Evolutionary conservation across 1,140 invertebrate genomes (phyloP).

Genomic region (Magallana gigas): DNA sequence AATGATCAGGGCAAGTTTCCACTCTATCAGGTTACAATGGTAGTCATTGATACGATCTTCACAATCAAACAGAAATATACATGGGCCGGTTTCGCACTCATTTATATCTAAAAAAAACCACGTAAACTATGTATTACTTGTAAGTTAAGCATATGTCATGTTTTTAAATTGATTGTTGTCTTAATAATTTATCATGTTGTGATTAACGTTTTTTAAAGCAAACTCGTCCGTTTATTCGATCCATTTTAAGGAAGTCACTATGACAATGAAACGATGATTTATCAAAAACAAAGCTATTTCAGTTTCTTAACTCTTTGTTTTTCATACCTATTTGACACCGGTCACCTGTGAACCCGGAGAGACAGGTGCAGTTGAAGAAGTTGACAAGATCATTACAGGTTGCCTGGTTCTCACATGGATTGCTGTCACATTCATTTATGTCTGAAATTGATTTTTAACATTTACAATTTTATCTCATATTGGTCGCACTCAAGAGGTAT

Average conservation of each 20-base stretch:
- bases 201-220: no score
- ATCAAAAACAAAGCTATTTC: no score
- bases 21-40: not conserved
- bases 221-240: no score
- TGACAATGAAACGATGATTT: no score
- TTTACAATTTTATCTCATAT: no score
- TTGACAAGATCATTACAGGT: slow-evolving; percentile 63
- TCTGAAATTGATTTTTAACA: slow-evolving; percentile 80
- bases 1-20: not conserved
- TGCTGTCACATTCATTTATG: slow-evolving; percentile 95
- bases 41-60: slow-evolving; percentile 22
- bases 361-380: slow-evolving; percentile 63
- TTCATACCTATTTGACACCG: slow-evolving; percentile 21
- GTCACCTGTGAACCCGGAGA: slow-evolving; percentile 52
- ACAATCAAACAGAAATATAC: slow-evolving; percentile 12
- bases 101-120: slow-evolving; percentile 26
- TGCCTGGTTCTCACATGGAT: slow-evolving; percentile 85
- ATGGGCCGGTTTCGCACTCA: slow-evolving; percentile 35
- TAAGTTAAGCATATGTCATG: no score
- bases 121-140: no score
- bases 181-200: no score
- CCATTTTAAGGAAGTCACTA: no score
- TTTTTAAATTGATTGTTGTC: no score
- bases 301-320: no score
- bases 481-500: no score